Evolutionary conservation across 1,140 invertebrate species (phyloP).

Genomic region (Thrips palmi): DNA sequence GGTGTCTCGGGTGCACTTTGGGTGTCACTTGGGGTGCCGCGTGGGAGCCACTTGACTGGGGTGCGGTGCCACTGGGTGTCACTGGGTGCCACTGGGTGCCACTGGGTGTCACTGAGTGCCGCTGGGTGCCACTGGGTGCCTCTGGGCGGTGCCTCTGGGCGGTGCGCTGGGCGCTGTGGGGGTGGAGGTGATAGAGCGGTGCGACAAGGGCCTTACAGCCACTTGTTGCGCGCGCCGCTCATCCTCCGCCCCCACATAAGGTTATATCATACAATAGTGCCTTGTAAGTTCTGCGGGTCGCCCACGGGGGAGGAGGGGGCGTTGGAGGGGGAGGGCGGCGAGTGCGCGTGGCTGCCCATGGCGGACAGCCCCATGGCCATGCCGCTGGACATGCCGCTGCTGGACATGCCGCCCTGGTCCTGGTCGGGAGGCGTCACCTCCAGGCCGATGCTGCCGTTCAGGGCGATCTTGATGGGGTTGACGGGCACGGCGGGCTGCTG

Average conservation of each 20-base stretch:
- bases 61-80: too few relatives aligned
- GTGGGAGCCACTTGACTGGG: too few relatives aligned
- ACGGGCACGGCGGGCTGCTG: constrained; percentile 13
- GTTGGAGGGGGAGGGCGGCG: constrained; percentile 14
- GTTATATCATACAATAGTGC: constrained; percentile 83
- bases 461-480: constrained; percentile 61
- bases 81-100: too few relatives aligned
- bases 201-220: constrained; percentile 28
- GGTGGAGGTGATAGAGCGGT: constrained; percentile 21
- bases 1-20: too few relatives aligned
- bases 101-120: too few relatives aligned
- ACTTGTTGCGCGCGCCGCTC: constrained; percentile 44
- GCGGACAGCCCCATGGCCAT: constrained; percentile 14
- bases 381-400: constrained; percentile 10
- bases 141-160: too few relatives aligned
- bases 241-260: constrained; percentile 71
- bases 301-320: constrained; percentile 25
- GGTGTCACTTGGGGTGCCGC: too few relatives aligned
- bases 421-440: constrained; percentile 72
- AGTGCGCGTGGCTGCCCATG: constrained; percentile 17
- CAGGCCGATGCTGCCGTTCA: constrained; percentile 69
- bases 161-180: too few relatives aligned
- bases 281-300: constrained; percentile 60
- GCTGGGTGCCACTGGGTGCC: too few relatives aligned
- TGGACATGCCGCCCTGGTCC: constrained; percentile 21